Evolutionary conservation across 2,888 invertebrate species (phyloP).

Genomic region (Rosalia funebris): DNA sequence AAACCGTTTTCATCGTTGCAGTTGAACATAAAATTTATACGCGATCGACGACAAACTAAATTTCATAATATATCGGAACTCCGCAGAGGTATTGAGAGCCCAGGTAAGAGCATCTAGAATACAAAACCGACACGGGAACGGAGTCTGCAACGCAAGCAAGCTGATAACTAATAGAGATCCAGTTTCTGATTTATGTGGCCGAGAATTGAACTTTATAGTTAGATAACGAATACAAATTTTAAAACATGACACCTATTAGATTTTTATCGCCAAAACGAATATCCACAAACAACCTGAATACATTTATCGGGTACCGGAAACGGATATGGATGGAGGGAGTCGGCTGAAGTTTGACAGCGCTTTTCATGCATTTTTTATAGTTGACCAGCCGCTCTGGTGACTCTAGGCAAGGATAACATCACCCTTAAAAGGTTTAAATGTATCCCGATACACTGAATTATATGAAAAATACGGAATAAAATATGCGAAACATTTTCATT

Average conservation of each 20-base stretch:
- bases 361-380: slow-evolving; percentile 8
- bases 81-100: slow-evolving; percentile 1
- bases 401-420: too few species aligned
- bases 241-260: slow-evolving; percentile 57
- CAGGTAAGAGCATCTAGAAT: slow-evolving; percentile 5
- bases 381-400: neutral
- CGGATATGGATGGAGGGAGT: slow-evolving; percentile 19
- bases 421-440: too few species aligned
- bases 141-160: slow-evolving; percentile 9
- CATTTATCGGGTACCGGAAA: slow-evolving; percentile 26
- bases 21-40: slow-evolving; percentile 22
- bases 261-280: slow-evolving; percentile 53
- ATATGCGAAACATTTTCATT: too few species aligned
- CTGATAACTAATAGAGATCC: slow-evolving; percentile 24
- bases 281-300: slow-evolving; percentile 56
- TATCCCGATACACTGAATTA: too few species aligned
- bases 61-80: slow-evolving; percentile 35
- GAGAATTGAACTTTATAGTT: slow-evolving; percentile 52
- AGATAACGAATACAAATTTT: slow-evolving; percentile 58
- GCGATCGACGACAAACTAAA: slow-evolving; percentile 28
- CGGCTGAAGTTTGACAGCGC: slow-evolving; percentile 1
- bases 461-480: too few species aligned
- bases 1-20: slow-evolving; percentile 34
- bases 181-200: slow-evolving; percentile 48
- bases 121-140: slow-evolving; percentile 5